Conservation (phyloP, 2,888 invertebrate species). For the Schrankia costaestrigalis region DNA sequence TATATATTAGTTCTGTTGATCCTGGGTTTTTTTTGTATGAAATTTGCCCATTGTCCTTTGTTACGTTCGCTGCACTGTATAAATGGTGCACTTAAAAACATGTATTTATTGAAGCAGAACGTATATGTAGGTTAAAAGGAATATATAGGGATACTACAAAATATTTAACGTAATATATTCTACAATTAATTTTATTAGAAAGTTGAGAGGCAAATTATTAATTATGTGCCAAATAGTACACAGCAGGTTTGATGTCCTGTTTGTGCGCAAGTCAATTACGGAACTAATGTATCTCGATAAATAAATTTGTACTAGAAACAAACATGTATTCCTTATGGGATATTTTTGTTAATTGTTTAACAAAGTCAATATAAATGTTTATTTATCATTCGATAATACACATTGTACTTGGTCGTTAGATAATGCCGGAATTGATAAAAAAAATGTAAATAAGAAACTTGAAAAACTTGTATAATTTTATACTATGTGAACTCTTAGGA, state of each 20-base stretch:
- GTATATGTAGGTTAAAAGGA: conserved; percentile 32
- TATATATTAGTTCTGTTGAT: no score
- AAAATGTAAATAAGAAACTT: conserved; percentile 51
- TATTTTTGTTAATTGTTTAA: no score
- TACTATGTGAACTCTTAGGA: conserved; percentile 58
- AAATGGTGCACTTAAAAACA: conserved; percentile 52
- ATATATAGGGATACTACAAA: conserved; percentile 58
- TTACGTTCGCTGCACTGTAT: conserved; percentile 58
- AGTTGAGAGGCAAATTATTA: conserved; percentile 58
- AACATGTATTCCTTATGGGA: no score
- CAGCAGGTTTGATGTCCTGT: conserved; percentile 3
- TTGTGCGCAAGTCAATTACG: conserved; percentile 2
- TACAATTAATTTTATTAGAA: conserved; percentile 43
- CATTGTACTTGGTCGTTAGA: conserved; percentile 17
- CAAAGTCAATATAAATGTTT: conserved; percentile 17
- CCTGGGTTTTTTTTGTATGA: no score
- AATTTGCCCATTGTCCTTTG: no score
- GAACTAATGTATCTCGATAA: conserved; percentile 1
- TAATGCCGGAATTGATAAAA: conserved; percentile 24
- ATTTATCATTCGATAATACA: conserved; percentile 24
- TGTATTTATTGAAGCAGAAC: conserved; percentile 58
- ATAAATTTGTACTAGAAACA: conserved; percentile 9
- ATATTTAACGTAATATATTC: conserved; percentile 44
- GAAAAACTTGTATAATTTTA: conserved; percentile 50
- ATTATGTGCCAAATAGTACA: conserved; percentile 43